Evolutionary conservation across 2,113 vertebrate genomes (phyloP).

Genomic region (Dasypus novemcinctus): DNA sequence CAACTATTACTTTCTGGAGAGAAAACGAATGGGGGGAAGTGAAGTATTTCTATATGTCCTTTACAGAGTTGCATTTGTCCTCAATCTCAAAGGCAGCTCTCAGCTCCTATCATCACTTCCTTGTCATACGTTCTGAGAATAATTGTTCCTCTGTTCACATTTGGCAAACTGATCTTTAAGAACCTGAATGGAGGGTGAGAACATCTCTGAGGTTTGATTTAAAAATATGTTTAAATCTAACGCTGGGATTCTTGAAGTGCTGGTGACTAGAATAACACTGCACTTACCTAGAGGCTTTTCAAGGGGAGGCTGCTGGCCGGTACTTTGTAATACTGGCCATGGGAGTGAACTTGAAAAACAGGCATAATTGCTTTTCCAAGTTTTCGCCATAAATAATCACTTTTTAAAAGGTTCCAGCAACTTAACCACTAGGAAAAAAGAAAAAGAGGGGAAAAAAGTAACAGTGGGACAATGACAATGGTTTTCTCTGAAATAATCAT

Average conservation of each 20-base stretch:
- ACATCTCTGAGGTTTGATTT: not conserved
- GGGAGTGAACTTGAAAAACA: constrained; percentile 34
- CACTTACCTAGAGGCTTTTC: not conserved
- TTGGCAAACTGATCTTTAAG: constrained; percentile 26
- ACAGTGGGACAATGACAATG: not conserved
- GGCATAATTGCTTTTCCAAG: constrained; percentile 57
- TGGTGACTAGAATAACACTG: not conserved
- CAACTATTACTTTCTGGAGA: not conserved
- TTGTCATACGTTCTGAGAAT: not conserved
- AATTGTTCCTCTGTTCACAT: not conserved
- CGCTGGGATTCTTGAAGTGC: not conserved
- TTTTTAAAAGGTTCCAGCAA: constrained; percentile 68
- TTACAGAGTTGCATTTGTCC: rapidly evolving
- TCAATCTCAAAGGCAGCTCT: not conserved
- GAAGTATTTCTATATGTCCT: not conserved
- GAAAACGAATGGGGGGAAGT: not conserved
- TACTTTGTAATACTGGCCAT: not conserved
- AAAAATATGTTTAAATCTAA: not conserved
- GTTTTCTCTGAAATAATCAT: not conserved
- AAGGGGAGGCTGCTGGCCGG: not conserved
- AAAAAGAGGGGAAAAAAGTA: rapidly evolving
- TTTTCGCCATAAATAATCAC: constrained; percentile 66
- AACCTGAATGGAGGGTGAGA: not conserved
- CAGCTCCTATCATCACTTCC: not conserved
- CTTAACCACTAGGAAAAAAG: not conserved